Evolutionary conservation across 2,113 vertebrate species (phyloP).

Genomic region (Typhlomys cinereus): DNA sequence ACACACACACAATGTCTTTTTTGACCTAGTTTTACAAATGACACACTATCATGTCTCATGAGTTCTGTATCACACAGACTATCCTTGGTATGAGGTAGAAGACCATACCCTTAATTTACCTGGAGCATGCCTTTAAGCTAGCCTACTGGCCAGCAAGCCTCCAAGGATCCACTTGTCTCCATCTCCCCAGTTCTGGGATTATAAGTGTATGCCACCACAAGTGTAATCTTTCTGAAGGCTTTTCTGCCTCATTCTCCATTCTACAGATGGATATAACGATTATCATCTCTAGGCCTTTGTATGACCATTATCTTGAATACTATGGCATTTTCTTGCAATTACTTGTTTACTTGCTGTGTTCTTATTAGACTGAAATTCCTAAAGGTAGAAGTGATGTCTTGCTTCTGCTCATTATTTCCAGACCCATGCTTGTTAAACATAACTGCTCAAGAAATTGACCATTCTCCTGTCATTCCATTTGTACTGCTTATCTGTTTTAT

Average conservation of each 20-base stretch:
- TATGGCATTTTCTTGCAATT: background rate
- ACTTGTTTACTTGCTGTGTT: background rate
- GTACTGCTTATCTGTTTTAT: constrained; percentile 3
- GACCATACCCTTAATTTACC: too few relatives aligned
- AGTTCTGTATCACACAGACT: background rate
- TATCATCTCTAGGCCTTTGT: background rate
- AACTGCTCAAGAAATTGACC: constrained; percentile 10
- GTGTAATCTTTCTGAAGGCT: background rate
- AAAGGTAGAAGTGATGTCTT: background rate
- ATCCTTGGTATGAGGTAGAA: background rate
- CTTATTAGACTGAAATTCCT: background rate
- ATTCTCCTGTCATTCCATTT: background rate
- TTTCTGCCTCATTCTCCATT: background rate
- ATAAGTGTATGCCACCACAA: background rate
- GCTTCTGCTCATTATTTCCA: constrained; percentile 39
- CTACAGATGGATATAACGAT: background rate
- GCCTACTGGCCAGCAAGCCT: too few relatives aligned
- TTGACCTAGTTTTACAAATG: background rate
- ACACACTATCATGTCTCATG: background rate
- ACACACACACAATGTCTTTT: background rate
- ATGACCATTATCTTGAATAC: background rate
- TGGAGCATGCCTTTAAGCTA: too few relatives aligned
- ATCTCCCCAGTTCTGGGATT: too few relatives aligned
- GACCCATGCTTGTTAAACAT: background rate
- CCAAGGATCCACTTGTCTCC: too few relatives aligned